These are phyloP conservation scores for Onychomys leucogaster DNA, from an alignment of 2,797 vertebrate genomes.

Conservation along the genomic window DNA sequence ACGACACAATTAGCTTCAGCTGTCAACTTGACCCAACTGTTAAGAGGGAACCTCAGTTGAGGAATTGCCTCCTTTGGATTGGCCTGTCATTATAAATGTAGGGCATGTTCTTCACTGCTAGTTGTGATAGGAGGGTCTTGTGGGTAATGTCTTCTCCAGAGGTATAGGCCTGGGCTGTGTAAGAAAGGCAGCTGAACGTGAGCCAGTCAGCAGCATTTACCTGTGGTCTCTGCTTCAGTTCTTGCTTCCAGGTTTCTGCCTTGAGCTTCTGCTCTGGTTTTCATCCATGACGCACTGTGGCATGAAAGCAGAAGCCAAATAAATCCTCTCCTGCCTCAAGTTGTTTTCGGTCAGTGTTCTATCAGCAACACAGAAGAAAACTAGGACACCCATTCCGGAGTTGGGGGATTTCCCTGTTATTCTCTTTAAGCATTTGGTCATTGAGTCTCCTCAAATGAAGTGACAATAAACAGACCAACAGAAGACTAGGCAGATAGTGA, in stretches of 20 bases:
- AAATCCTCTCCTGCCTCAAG: background rate
- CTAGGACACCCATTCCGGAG: rapidly evolving
- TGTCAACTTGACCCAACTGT: background rate
- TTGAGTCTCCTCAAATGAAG: background rate
- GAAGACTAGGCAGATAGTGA: background rate
- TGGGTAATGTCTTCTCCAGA: background rate
- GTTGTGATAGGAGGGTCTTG: background rate
- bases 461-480: background rate
- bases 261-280: background rate
- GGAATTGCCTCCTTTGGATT: background rate
- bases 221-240: background rate
- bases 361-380: background rate
- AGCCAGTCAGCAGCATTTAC: background rate
- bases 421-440: background rate
- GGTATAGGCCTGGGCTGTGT: background rate
- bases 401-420: too few species aligned
- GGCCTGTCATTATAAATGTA: too few species aligned
- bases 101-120: background rate
- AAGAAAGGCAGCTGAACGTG: background rate
- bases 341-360: background rate
- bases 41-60: background rate
- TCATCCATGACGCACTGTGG: background rate
- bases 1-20: background rate
- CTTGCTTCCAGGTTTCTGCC: background rate
- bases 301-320: background rate